phyloP scores from a whole-genome alignment of 1,140 invertebrate genomes.

The Nixonia krombeini region DNA sequence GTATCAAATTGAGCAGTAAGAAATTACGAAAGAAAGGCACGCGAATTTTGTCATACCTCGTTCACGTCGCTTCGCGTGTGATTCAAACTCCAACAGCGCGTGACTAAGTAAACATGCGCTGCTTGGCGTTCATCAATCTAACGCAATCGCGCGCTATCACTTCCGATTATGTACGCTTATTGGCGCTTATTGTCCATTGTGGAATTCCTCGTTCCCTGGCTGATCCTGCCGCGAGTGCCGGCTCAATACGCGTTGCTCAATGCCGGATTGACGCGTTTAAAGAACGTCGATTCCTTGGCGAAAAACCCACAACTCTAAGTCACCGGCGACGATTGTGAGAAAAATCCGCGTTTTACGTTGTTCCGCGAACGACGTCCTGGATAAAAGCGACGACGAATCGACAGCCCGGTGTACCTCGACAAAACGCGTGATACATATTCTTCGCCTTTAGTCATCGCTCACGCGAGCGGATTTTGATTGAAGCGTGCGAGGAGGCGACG shows the following conservation, averaged over 20 bases:
- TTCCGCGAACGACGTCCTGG: too few relatives aligned
- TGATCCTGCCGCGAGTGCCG: constrained; percentile 12
- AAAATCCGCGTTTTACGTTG: too few relatives aligned
- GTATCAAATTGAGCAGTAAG: too few relatives aligned
- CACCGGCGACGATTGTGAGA: too few relatives aligned
- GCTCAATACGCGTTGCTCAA: constrained; percentile 30
- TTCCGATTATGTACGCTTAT: constrained; percentile 44
- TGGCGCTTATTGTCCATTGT: constrained; percentile 38
- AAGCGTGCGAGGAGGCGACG: too few relatives aligned
- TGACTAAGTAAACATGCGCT: constrained; percentile 26
- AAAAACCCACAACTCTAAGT: too few relatives aligned
- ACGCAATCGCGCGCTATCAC: constrained; percentile 40
- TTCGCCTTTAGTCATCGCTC: too few relatives aligned
- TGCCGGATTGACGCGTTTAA: constrained; percentile 16
- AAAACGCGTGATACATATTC: too few relatives aligned
- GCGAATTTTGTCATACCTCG: constrained; percentile 19
- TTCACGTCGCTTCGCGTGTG: constrained; percentile 18
- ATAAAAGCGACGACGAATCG: too few relatives aligned
- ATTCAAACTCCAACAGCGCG: constrained; percentile 22
- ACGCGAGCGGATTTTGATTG: too few relatives aligned
- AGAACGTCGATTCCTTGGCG: too few relatives aligned
- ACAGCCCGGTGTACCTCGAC: too few relatives aligned
- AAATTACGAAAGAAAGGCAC: constrained; percentile 11
- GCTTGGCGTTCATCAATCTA: constrained; percentile 32
- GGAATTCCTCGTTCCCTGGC: constrained; percentile 26